phyloP scores from a whole-genome alignment of 2,888 invertebrate species.

The Lasioglossum marginatum region DNA sequence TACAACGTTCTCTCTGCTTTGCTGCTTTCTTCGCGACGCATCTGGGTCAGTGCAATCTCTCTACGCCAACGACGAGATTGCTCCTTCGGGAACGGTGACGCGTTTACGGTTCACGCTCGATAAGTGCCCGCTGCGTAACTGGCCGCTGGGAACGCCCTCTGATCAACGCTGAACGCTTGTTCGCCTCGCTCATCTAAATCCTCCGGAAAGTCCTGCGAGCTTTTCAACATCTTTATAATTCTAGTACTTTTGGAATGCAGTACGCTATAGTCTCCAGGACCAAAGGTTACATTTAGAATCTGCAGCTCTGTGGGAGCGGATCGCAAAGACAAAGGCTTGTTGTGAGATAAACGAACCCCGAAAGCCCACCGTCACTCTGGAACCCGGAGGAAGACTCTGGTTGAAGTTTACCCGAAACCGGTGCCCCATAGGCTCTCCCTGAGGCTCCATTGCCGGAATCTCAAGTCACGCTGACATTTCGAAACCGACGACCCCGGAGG shows the following conservation, averaged over 20 bases:
- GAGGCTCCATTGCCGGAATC: not conserved
- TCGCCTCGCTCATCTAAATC: no score
- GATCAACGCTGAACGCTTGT: not conserved
- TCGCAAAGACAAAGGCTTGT: not conserved
- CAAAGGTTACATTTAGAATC: not conserved
- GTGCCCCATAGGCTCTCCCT: not conserved
- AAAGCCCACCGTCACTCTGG: slow-evolving; percentile 6
- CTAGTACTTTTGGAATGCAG: not conserved
- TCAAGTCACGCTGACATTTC: slow-evolving; percentile 44
- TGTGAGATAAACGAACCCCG: not conserved
- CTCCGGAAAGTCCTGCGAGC: no score
- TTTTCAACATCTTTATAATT: no score
- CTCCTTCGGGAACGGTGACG: not conserved
- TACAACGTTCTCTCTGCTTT: slow-evolving; percentile 30
- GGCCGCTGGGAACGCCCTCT: not conserved
- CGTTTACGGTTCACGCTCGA: not conserved
- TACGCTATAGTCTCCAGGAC: not conserved
- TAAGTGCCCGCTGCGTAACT: not conserved
- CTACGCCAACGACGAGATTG: not conserved
- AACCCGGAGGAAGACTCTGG: not conserved
- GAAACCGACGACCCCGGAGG: slow-evolving; percentile 22
- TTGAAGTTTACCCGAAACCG: not conserved
- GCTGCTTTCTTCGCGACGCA: slow-evolving; percentile 20
- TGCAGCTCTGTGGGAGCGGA: not conserved
- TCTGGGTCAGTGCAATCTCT: slow-evolving; percentile 5